Conservation (phyloP, 1,140 invertebrate genomes). For the Lamellibrachia luymesi region DNA sequence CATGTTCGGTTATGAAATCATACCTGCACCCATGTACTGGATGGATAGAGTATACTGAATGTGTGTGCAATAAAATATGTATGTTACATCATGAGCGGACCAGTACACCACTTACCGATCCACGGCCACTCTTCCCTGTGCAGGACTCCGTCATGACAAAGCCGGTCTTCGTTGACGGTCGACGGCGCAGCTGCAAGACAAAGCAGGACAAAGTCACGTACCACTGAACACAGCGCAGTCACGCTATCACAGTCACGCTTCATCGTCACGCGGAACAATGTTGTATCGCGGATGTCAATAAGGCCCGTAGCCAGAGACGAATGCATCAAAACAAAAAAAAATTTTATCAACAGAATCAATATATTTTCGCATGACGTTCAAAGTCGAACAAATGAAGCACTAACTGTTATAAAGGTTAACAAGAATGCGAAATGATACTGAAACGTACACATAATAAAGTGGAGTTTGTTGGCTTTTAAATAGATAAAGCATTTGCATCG, state of each 20-base stretch:
- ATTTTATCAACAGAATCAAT: not conserved
- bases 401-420: not conserved
- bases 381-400: not conserved
- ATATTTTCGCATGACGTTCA: not conserved
- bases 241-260: not conserved
- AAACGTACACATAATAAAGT: not conserved
- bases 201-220: not conserved
- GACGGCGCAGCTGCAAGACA: slow-evolving; percentile 18
- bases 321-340: not conserved
- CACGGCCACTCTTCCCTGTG: slow-evolving; percentile 27
- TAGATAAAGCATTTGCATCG: too few species aligned
- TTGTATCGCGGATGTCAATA: not conserved
- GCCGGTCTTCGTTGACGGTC: slow-evolving; percentile 17
- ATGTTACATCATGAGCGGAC: not conserved
- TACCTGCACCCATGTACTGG: too few species aligned
- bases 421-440: not conserved
- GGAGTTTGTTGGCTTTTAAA: not conserved
- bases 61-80: too few species aligned
- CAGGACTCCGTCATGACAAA: slow-evolving; percentile 18
- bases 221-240: not conserved
- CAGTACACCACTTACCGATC: slow-evolving; percentile 13
- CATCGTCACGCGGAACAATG: not conserved
- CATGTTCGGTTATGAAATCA: too few species aligned
- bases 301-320: not conserved
- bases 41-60: too few species aligned